Percentiles rank a stretch among this genome's conserved stretches.
phyloP scores from a whole-genome alignment of 2,888 invertebrate genomes.

The Alviniconcha strummeri region DNA sequence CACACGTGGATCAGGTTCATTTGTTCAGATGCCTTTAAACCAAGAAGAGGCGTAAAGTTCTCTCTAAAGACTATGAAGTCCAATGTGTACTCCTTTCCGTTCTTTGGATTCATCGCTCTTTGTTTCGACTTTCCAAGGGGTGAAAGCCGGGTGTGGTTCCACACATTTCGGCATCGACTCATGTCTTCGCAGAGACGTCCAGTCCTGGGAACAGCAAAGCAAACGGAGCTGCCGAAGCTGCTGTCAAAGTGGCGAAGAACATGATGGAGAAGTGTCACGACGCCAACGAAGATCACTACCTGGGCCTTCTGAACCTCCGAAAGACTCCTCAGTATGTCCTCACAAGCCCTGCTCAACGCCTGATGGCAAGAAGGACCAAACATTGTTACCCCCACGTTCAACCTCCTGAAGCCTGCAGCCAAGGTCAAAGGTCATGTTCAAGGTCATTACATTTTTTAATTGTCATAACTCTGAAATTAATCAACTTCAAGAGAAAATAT shows the following conservation, averaged over 20 bases:
- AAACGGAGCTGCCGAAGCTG: conserved; percentile 29
- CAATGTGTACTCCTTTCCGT: too few species aligned
- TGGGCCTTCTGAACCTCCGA: conserved; percentile 30
- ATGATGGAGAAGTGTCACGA: conserved; percentile 27
- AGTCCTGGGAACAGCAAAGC: conserved; percentile 28
- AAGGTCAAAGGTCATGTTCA: neutral
- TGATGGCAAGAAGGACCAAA: conserved; percentile 23
- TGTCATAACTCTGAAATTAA: neutral
- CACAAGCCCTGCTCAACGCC: conserved; percentile 25
- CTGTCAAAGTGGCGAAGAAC: conserved; percentile 27
- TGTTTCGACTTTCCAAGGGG: too few species aligned
- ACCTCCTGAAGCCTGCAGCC: neutral
- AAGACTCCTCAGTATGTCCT: conserved; percentile 29
- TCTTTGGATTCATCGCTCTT: too few species aligned
- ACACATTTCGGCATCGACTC: conserved; percentile 36
- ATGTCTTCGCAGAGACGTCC: conserved; percentile 9
- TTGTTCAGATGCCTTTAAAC: conserved; percentile 30
- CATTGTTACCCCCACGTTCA: conserved; percentile 18
- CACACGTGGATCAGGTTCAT: conserved; percentile 1
- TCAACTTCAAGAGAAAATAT: neutral
- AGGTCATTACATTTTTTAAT: neutral
- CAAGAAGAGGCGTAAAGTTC: too few species aligned
- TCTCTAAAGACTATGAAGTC: too few species aligned
- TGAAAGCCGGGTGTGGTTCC: too few species aligned
- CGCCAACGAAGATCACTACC: conserved; percentile 33